Conservation (phyloP, 2,113 vertebrate species). For the Strix uralensis region DNA sequence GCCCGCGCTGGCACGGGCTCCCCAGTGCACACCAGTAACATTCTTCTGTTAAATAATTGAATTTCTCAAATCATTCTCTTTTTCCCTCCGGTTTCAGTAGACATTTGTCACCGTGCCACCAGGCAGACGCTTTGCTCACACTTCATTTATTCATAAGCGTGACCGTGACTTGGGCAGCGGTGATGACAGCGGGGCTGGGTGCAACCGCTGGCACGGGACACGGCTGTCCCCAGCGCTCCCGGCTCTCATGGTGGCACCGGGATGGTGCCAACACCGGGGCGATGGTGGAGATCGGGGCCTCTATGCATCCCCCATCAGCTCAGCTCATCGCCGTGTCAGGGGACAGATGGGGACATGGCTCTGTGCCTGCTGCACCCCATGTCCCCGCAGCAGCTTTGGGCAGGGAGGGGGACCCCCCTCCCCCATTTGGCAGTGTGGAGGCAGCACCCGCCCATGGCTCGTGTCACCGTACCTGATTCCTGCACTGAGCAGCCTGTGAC, state of each 20-base stretch:
- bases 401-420: accelerated
- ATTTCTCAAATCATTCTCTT: constrained; percentile 54
- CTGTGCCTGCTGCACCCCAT: accelerated
- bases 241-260: neutral
- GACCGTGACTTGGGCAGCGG: neutral
- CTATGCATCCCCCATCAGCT: neutral
- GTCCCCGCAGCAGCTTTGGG: neutral
- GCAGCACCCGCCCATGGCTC: neutral
- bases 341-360: neutral
- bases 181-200: neutral
- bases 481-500: neutral
- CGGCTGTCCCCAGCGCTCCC: neutral
- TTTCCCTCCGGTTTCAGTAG: constrained; percentile 19
- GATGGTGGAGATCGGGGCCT: neutral
- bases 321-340: accelerated
- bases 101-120: constrained; percentile 53
- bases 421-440: accelerated
- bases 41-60: constrained; percentile 60
- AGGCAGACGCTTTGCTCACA: constrained; percentile 47
- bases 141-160: constrained; percentile 48
- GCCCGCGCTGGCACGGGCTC: neutral
- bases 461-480: neutral
- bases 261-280: accelerated
- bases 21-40: neutral
- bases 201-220: neutral